A percentile compares a stretch with the other conserved stretches of the same genome.
phyloP scores from a whole-genome alignment of 2,113 vertebrate genomes.

The Casuarius casuarius region DNA sequence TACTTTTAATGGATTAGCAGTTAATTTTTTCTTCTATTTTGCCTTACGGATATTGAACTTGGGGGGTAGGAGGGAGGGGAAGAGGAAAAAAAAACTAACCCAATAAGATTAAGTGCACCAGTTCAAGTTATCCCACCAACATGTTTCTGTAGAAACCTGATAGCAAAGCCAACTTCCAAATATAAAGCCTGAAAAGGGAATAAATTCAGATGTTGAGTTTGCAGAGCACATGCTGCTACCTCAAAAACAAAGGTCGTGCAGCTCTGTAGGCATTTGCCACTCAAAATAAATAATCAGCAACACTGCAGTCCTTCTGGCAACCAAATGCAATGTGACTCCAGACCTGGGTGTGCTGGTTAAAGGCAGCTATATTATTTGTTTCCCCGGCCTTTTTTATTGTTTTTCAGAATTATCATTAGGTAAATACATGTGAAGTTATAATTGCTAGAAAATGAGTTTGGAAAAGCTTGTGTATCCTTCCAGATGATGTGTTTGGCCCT shows the following conservation, averaged over 20 bases:
- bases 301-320: not conserved
- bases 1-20: conserved; percentile 18
- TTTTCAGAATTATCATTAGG: not conserved
- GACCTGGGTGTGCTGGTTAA: not conserved
- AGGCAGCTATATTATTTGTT: not conserved
- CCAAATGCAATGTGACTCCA: not conserved
- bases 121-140: not conserved
- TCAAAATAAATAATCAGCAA: conserved; percentile 4
- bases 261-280: not conserved
- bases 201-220: conserved; percentile 11
- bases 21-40: conserved; percentile 1
- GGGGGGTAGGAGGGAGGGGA: not conserved
- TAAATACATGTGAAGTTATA: conserved; percentile 33
- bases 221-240: not conserved
- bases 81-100: not conserved
- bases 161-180: not conserved
- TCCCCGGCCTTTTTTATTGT: not conserved
- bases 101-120: not conserved
- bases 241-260: not conserved
- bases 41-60: conserved; percentile 16
- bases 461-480: not conserved
- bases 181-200: conserved; percentile 8
- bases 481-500: not conserved
- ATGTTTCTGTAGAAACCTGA: not conserved
- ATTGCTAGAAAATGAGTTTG: not conserved